Evolutionary conservation across 2,113 vertebrate genomes (phyloP).

Genomic region (Baryphthengus martii): DNA sequence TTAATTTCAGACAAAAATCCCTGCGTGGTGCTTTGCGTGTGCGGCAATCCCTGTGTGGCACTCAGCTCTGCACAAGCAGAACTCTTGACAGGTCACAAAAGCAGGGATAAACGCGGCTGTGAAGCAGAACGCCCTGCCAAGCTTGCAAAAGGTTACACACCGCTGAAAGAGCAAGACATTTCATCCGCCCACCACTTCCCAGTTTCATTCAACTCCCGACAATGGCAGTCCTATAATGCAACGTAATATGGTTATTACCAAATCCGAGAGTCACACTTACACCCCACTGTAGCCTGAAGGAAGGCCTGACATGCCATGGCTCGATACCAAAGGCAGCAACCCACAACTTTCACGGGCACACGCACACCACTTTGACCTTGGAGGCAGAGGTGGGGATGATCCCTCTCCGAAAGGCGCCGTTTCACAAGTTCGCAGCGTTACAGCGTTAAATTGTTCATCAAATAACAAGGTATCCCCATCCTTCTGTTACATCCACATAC

Average conservation of each 20-base stretch:
- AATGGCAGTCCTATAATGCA: slow-evolving; percentile 4
- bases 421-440: slow-evolving; percentile 22
- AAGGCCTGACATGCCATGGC: slow-evolving; percentile 26
- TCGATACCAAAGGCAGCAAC: slow-evolving; percentile 22
- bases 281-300: background rate
- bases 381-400: background rate
- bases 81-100: slow-evolving; percentile 41
- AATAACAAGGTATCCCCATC: background rate
- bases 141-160: slow-evolving; percentile 51
- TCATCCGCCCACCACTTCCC: slow-evolving; percentile 26
- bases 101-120: slow-evolving; percentile 26
- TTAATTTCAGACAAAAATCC: background rate
- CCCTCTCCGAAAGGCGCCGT: background rate
- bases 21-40: background rate
- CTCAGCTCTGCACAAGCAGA: background rate
- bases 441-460: background rate
- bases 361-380: slow-evolving; percentile 32
- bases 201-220: slow-evolving; percentile 37
- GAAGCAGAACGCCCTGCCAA: slow-evolving; percentile 16
- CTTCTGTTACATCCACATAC: background rate
- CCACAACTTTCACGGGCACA: slow-evolving; percentile 31
- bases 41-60: background rate
- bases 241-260: slow-evolving; percentile 25
- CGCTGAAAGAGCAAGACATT: slow-evolving; percentile 48
- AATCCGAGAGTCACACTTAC: slow-evolving; percentile 4